Evolutionary conservation across 2,888 invertebrate species (phyloP).

Genomic region (Tachystola acroxantha): DNA sequence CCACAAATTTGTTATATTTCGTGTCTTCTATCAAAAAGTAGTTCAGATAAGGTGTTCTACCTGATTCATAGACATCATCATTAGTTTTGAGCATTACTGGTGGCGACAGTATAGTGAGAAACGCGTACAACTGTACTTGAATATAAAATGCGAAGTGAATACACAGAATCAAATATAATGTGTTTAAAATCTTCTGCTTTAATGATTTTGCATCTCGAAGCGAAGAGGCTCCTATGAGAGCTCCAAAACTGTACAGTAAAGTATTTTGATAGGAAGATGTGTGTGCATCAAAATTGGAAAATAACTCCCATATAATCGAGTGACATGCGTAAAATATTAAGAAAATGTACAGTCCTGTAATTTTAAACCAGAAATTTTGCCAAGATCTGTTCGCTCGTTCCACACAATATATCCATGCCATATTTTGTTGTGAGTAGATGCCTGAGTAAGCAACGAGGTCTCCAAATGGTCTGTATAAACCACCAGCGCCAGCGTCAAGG

Average conservation of each 20-base stretch:
- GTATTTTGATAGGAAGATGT: conserved; percentile 28
- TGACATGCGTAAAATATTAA: conserved; percentile 44
- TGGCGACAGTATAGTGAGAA: conserved; percentile 48
- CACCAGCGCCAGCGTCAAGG: conserved; percentile 52
- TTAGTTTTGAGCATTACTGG: conserved; percentile 39
- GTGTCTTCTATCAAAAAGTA: conserved; percentile 24
- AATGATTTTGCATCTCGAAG: conserved; percentile 35
- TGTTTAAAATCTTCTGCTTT: conserved; percentile 49
- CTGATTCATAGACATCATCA: conserved; percentile 42
- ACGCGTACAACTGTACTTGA: conserved; percentile 49
- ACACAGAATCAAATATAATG: conserved; percentile 42
- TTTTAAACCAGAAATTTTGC: conserved; percentile 38
- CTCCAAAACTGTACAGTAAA: conserved; percentile 46
- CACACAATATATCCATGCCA: conserved; percentile 47
- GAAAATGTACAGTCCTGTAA: conserved; percentile 45
- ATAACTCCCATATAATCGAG: conserved; percentile 35
- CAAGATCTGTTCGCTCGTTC: conserved; percentile 42
- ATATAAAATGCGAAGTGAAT: conserved; percentile 47
- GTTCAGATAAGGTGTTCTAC: conserved; percentile 32
- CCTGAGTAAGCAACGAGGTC: conserved; percentile 54
- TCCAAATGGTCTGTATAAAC: conserved; percentile 47
- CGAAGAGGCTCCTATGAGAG: conserved; percentile 40
- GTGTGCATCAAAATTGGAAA: conserved; percentile 34
- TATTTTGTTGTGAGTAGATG: conserved; percentile 39
- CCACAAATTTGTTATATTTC: conserved; percentile 34